Evolutionary conservation across 2,888 invertebrate genomes (phyloP).

Genomic region (Cheilosia pagana): DNA sequence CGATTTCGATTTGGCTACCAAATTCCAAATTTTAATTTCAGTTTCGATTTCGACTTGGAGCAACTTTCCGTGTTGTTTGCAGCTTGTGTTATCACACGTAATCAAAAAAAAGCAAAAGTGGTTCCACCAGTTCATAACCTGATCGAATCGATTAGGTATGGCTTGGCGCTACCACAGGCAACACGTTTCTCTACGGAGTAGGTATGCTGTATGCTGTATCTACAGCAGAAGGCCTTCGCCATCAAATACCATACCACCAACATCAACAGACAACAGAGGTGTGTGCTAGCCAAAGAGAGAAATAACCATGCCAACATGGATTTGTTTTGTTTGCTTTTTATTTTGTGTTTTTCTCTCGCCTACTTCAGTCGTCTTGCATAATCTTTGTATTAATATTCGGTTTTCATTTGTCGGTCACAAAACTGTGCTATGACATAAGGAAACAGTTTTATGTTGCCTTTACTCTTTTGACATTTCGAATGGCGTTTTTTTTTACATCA

Average conservation of each 20-base stretch:
- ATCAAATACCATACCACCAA: neutral
- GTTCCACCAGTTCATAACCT: conserved; percentile 42
- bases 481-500: neutral
- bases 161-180: conserved; percentile 2
- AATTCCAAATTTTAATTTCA: neutral
- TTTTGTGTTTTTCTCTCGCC: conserved; percentile 7
- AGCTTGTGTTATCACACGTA: conserved; percentile 15
- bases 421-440: conserved; percentile 43
- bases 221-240: conserved; percentile 25
- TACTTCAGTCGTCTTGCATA: conserved; percentile 34
- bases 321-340: conserved; percentile 3
- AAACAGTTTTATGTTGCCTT: neutral
- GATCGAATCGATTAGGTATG: conserved; percentile 14
- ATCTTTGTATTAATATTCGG: conserved; percentile 35
- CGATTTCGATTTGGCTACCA: conserved; percentile 2
- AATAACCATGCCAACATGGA: conserved; percentile 33
- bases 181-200: neutral
- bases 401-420: conserved; percentile 40
- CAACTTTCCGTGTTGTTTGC: conserved; percentile 7
- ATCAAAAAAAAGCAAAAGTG: conserved; percentile 22
- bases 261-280: conserved; percentile 1
- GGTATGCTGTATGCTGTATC: neutral
- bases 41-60: neutral
- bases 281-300: conserved; percentile 12
- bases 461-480: conserved; percentile 23